These are phyloP conservation scores for Thermophis baileyi DNA, from an alignment of 2,113 vertebrate species.

Conservation along the genomic window DNA sequence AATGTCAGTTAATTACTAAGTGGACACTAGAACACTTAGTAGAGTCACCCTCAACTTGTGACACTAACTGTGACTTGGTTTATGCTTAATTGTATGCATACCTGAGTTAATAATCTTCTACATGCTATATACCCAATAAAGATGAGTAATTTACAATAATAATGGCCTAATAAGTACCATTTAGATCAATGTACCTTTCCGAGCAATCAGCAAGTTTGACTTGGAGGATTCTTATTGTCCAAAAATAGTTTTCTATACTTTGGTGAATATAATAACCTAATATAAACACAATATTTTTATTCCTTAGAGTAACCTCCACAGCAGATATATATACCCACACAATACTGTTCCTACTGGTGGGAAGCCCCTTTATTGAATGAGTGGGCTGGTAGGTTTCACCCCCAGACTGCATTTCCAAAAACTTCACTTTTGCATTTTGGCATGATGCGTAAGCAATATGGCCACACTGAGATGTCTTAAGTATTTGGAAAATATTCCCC, in stretches of 20 bases:
- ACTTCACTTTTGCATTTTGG: neutral
- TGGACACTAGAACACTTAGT: neutral
- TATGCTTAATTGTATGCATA: neutral
- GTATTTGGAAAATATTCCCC: conserved; percentile 2
- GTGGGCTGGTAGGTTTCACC: neutral
- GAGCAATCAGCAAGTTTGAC: neutral
- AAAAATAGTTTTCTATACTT: neutral
- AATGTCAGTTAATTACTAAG: neutral
- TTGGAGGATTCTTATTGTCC: neutral
- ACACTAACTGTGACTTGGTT: neutral
- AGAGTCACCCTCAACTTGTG: neutral
- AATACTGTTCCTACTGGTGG: neutral
- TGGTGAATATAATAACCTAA: neutral
- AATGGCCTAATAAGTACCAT: neutral
- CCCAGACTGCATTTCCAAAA: neutral
- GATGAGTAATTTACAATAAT: neutral
- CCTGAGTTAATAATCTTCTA: neutral
- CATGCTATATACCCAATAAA: neutral
- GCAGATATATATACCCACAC: neutral
- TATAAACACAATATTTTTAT: neutral
- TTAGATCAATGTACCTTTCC: neutral
- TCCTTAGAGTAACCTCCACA: neutral
- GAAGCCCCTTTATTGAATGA: neutral
- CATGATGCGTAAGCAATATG: neutral
- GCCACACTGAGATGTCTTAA: neutral